These are phyloP conservation scores for Malacoctenus gilli DNA, from an alignment of 2,797 vertebrate genomes.

Conservation along the genomic window DNA sequence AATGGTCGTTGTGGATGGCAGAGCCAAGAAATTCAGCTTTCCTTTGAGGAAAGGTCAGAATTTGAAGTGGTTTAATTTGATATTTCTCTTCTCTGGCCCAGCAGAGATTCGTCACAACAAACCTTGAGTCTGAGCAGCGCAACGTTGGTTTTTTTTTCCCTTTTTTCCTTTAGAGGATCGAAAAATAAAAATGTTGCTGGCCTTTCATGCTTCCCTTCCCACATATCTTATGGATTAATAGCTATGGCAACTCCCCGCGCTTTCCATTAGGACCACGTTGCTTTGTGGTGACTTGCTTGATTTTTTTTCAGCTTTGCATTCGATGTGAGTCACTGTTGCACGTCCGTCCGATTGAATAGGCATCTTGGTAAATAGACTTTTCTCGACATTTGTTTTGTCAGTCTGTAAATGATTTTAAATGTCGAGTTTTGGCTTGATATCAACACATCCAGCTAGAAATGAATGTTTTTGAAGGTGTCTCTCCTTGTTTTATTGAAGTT, in stretches of 20 bases:
- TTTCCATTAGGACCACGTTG: constrained; percentile 2
- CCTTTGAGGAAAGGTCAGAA: constrained; percentile 49
- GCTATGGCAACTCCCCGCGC: constrained; percentile 1
- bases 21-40: constrained; percentile 31
- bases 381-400: background rate
- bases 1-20: constrained; percentile 1
- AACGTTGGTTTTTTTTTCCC: too few species aligned
- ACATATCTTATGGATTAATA: constrained; percentile 8
- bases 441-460: background rate
- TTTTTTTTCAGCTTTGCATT: constrained; percentile 15
- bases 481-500: too few species aligned
- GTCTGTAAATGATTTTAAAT: background rate
- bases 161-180: background rate
- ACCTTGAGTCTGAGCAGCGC: constrained; percentile 9
- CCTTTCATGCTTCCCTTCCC: constrained; percentile 32
- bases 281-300: background rate
- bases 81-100: constrained; percentile 24
- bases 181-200: constrained; percentile 25
- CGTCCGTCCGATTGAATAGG: background rate
- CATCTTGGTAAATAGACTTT: background rate
- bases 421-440: background rate
- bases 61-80: constrained; percentile 33
- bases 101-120: constrained; percentile 33
- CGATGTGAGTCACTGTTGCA: constrained; percentile 9
- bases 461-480: background rate